Evolutionary conservation across 2,888 invertebrate species (phyloP), one percentile per base, ranked within the genome.

Genomic region (Polyploca ridens): DNA sequence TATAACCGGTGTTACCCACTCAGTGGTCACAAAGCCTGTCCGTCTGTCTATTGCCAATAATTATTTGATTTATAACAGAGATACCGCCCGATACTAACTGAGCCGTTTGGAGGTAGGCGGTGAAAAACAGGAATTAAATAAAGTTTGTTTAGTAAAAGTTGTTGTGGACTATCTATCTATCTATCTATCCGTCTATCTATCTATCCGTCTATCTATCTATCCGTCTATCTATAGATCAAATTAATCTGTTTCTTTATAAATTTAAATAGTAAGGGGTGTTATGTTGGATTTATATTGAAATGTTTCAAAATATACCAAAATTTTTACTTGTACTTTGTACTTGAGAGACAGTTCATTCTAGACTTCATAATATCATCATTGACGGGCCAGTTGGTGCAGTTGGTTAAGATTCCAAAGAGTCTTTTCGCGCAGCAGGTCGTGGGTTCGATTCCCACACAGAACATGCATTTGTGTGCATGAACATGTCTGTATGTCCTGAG

Each of bases 21-120:
- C 62, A 54, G 54, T 19, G 54, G 54, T 54, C 54, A 54, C 54
- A 54, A 54, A 54, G 54, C 54, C 54, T 65, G 78, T 73, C 70
- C 63, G 73, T 77, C 70, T 70, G 74, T 77, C 72, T 57, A 68
- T 66, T 63, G 54, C 66, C 65, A 72, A 76, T 82, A 76, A 78
- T 75, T 75, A 75, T 76, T 62, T 71, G 77, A 81, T 70, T 76
- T 74, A 76, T 74, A 19, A 54, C 10, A 54, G 10, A 54, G 54
- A 54, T 54, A 54, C 19, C 19, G 54, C 16, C 10, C 19, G 19
- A n/a, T 54, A 19, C 54, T 19, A 54, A 19, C 54, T 19, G 54
- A 54, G 54, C 54, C 54, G 54, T 19, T 49, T 19, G 16, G 19
- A 46, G n/a, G 46, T 46, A 46, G 46, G 54, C 7, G 54, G 54